Percentiles rank a stretch among this genome's conserved stretches.
Conservation (phyloP, 2,888 invertebrate genomes). For the Drosophila neotestacea region DNA sequence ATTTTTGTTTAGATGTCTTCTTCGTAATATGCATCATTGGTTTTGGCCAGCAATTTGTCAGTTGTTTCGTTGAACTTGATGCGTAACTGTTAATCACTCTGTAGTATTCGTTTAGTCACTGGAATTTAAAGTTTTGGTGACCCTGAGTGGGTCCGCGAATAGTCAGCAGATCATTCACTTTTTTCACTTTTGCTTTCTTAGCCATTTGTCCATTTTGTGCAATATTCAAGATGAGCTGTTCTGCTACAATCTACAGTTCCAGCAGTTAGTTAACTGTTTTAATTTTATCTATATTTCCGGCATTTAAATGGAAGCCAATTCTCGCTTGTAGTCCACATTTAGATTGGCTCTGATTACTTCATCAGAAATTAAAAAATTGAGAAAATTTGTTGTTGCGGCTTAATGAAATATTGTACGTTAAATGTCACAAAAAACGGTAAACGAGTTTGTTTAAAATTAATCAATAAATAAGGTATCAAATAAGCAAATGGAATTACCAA, state of each 20-base stretch:
- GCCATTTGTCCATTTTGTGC: conserved; percentile 31
- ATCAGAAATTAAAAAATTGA: conserved; percentile 39
- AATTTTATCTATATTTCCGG: conserved; percentile 61
- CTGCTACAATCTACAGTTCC: conserved; percentile 41
- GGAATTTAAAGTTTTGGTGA: conserved; percentile 30
- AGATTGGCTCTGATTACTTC: conserved; percentile 67
- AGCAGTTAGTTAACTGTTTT: conserved; percentile 41
- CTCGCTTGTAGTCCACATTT: conserved; percentile 38
- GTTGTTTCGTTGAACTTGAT: conserved; percentile 18
- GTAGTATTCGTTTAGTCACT: conserved; percentile 23
- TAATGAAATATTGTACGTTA: conserved; percentile 40
- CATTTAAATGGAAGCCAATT: conserved; percentile 59
- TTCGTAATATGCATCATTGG: conserved; percentile 3
- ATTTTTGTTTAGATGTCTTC: conserved; percentile 5
- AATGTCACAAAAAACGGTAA: conserved; percentile 51
- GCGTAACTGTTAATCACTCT: conserved; percentile 50
- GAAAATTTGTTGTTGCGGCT: conserved; percentile 30
- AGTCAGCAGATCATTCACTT: conserved; percentile 46
- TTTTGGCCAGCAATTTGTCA: conserved; percentile 34
- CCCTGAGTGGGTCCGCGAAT: conserved; percentile 36
- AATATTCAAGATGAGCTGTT: conserved; percentile 37
- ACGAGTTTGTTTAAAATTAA: conserved; percentile 55
- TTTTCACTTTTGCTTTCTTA: conserved; percentile 54
- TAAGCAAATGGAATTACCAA: conserved; percentile 26
- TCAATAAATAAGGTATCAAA: conserved; percentile 32